Percentiles rank a stretch among this genome's conserved stretches.
Evolutionary conservation across 2,888 invertebrate genomes (phyloP).

Genomic region (Plebejus anna): DNA sequence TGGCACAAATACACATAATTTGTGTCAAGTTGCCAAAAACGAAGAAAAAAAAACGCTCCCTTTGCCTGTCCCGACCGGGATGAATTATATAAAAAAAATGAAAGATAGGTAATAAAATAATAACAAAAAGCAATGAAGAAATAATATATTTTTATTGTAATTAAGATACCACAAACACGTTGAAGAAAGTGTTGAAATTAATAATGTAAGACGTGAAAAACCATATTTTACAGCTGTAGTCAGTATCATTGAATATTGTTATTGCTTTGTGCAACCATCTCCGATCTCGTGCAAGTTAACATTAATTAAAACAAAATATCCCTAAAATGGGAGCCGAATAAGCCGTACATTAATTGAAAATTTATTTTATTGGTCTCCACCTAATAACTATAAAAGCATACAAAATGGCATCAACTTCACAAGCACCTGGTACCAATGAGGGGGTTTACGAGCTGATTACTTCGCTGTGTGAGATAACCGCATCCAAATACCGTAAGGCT

Average conservation of each 20-base stretch:
- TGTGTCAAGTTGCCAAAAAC: too few species aligned
- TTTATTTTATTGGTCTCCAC: not conserved
- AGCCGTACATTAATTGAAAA: not conserved
- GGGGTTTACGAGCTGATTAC: slow-evolving; percentile 66
- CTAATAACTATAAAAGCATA: not conserved
- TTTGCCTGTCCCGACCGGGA: too few species aligned
- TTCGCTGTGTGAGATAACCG: slow-evolving; percentile 60
- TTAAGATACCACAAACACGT: not conserved
- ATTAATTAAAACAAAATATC: too few species aligned
- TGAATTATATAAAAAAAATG: too few species aligned
- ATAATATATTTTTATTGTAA: too few species aligned
- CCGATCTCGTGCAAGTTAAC: not conserved
- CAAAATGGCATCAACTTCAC: not conserved
- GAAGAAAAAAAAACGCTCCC: too few species aligned
- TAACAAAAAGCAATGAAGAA: too few species aligned
- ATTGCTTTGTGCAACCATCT: not conserved
- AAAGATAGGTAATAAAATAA: too few species aligned
- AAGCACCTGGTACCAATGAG: slow-evolving; percentile 41
- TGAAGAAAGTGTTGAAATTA: not conserved
- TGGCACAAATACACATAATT: too few species aligned
- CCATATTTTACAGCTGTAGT: not conserved
- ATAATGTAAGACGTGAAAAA: not conserved
- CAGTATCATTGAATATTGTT: not conserved
- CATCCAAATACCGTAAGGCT: slow-evolving; percentile 53
- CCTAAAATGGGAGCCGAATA: not conserved